A percentile compares a stretch with the other conserved stretches of the same genome.
Evolutionary conservation across 2,113 vertebrate species (phyloP).

Genomic region (Chlorodrepanis virens): DNA sequence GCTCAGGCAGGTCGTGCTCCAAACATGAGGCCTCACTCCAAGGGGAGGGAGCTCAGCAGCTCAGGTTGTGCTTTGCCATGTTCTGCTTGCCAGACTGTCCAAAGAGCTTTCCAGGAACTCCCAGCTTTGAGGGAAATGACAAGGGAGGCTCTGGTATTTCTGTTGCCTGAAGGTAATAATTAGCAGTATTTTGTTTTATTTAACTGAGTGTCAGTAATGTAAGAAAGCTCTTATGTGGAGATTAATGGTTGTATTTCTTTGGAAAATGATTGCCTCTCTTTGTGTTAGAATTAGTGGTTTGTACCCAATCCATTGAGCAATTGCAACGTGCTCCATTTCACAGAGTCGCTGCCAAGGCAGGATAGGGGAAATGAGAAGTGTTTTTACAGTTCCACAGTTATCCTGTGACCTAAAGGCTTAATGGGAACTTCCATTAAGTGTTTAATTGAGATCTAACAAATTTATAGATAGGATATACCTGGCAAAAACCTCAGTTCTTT

Average conservation of each 20-base stretch:
- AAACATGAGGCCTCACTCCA: fast-evolving
- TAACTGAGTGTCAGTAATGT: background rate
- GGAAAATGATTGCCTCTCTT: background rate
- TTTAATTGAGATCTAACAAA: background rate
- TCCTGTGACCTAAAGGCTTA: background rate
- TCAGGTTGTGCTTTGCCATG: background rate
- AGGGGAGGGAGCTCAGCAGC: background rate
- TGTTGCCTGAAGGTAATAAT: background rate
- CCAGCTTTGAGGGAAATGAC: background rate
- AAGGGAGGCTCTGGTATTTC: background rate
- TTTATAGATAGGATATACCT: background rate
- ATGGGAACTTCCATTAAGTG: background rate
- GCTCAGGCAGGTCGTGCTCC: background rate
- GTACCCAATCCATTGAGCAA: background rate
- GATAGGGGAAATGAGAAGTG: background rate
- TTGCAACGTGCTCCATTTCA: background rate
- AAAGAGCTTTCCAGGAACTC: background rate
- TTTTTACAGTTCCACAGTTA: background rate
- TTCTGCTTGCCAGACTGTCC: background rate
- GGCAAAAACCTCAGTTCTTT: background rate
- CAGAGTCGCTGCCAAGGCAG: background rate
- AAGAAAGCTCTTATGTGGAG: background rate
- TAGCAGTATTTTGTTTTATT: background rate
- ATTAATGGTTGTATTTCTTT: background rate
- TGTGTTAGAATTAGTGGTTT: background rate